Percentiles rank a stretch among this genome's conserved stretches.
Conservation (phyloP, 1,140 invertebrate genomes). For the Euura saliciscinereae region DNA sequence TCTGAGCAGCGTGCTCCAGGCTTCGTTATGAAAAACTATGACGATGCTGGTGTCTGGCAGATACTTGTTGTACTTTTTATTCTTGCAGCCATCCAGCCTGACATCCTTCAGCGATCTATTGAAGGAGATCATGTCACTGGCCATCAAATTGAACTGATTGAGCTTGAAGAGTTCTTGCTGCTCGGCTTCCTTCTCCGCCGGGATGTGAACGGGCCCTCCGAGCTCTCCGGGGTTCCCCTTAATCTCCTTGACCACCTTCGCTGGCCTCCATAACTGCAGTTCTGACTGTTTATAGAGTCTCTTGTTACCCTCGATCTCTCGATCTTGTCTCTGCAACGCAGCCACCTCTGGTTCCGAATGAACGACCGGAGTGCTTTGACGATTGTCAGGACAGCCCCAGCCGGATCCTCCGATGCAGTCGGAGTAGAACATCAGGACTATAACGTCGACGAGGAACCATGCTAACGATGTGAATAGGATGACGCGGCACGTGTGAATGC, state of each 20-base stretch:
- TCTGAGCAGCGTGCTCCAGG: slow-evolving; percentile 93
- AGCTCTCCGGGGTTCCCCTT: slow-evolving; percentile 83
- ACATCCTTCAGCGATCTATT: slow-evolving; percentile 96
- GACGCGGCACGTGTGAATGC: slow-evolving; percentile 93
- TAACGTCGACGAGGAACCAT: slow-evolving; percentile 93
- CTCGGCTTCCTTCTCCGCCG: slow-evolving; percentile 80
- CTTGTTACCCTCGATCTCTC: slow-evolving; percentile 29
- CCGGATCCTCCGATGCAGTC: slow-evolving; percentile 81
- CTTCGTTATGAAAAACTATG: slow-evolving; percentile 98
- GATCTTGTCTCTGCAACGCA: slow-evolving; percentile 22
- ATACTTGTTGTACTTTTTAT: slow-evolving; percentile 75
- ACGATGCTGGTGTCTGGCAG: slow-evolving; percentile 92
- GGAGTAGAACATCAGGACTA: slow-evolving; percentile 91
- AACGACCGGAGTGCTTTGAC: slow-evolving; percentile 26
- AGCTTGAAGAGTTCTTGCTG: slow-evolving; percentile 96
- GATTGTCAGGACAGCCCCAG: slow-evolving; percentile 64
- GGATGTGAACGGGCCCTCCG: slow-evolving; percentile 86
- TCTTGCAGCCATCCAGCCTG: slow-evolving; percentile 83
- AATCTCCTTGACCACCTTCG: slow-evolving; percentile 71
- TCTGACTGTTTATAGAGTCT: slow-evolving; percentile 56
- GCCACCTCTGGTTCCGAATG: slow-evolving; percentile 21
- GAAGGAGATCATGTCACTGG: slow-evolving; percentile 96
- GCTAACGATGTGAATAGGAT: slow-evolving; percentile 93
- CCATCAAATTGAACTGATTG: slow-evolving; percentile 98
- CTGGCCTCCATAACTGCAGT: slow-evolving; percentile 75